Conservation (phyloP, 2,113 vertebrate species). For the Saiga tatarica region DNA sequence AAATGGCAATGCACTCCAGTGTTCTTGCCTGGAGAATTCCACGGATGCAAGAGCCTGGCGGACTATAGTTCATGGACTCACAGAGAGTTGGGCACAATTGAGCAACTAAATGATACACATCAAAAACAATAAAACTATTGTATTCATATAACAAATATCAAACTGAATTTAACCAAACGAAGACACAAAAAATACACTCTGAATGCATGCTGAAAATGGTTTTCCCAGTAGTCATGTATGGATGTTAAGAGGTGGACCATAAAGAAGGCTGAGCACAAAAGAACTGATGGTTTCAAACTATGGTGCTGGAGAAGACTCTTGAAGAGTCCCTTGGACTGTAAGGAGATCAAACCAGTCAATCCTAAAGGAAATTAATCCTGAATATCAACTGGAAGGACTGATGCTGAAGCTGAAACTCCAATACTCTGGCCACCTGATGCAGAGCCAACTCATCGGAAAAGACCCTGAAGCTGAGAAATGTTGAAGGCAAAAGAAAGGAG, state of each 20-base stretch:
- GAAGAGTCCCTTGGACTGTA: background rate
- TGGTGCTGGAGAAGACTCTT: background rate
- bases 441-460: background rate
- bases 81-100: background rate
- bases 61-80: background rate
- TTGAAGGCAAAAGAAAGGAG: background rate
- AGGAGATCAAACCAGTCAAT: background rate
- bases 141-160: background rate
- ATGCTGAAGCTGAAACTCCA: background rate
- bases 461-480: background rate
- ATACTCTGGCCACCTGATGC: background rate
- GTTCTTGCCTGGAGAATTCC: background rate
- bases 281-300: background rate
- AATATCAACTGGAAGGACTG: background rate
- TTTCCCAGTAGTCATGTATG: background rate
- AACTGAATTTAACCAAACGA: background rate
- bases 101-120: background rate
- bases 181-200: background rate
- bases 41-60: background rate
- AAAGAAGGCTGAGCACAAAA: background rate
- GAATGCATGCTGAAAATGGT: background rate
- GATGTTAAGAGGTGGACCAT: background rate
- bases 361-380: background rate
- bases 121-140: background rate
- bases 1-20: background rate